Evolutionary conservation across 2,797 vertebrate genomes (phyloP), one percentile per base, ranked within the genome.

Genomic region (Neomorphus geoffroyi): DNA sequence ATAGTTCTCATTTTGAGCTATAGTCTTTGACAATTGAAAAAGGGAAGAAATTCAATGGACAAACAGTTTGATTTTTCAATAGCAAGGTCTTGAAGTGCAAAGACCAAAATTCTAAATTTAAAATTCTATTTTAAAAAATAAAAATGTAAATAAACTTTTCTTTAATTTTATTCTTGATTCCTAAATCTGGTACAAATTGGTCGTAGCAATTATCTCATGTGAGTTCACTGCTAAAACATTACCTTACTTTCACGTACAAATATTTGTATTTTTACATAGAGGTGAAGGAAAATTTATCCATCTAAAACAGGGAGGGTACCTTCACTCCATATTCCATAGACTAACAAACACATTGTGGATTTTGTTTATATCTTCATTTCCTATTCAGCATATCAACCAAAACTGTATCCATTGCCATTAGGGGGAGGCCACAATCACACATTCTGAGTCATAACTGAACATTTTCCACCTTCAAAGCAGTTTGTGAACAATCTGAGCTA

Each of bases 391-490:
- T 39, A 56, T 75, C 43, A 73, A 77, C 51, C 23, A 69, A 72
- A 86, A 66, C 19, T 45, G 33, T 54, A 92, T 78, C 75, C 90
- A 80, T 50, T 95, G 69, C 92, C 39, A 4, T 86, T 90, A 74
- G 32, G 74, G 28, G 37, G 54, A 91, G 79, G 41, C 57, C 73
- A 46, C 88, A 86, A 33, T 65, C 64, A 32, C 62, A 35, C 7
- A 32, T 84, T 86, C 70, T 94, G 90, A 92, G 86, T 96, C 86
- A 86, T 70, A 62, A 57, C 58, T 70, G 53, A 91, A 84, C 70
- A 56, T 65, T 83, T 95, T 80, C 60, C 62, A 65, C 73, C 83
- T 92, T 96, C 93, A 94, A 92, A 94, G 90, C 39, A 75, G 13
- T 70, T 90, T 86, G 46, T 81, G 75, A 75, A 56, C 24, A 33